Evolutionary conservation across 64 coral and sea anemone species (phyloP).

Genomic region (Stylophora pistillata): DNA sequence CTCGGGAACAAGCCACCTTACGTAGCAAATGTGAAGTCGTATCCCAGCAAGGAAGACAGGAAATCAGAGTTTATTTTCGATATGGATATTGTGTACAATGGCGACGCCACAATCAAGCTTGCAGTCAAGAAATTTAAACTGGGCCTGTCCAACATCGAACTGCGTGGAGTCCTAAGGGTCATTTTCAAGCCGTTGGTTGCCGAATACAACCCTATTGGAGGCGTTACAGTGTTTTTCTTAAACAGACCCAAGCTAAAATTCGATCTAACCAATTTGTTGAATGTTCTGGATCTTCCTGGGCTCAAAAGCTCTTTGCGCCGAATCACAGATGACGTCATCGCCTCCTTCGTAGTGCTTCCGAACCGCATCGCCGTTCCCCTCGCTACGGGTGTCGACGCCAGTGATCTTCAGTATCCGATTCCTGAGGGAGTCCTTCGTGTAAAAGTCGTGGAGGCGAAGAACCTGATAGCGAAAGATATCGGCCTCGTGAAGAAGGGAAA

Average conservation of each 20-base stretch:
- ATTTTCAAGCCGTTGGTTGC: conserved; percentile 91
- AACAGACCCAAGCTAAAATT: conserved; percentile 89
- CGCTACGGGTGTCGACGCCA: conserved; percentile 71
- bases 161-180: conserved; percentile 71
- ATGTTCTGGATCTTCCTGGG: conserved; percentile 91
- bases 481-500: conserved; percentile 64
- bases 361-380: conserved; percentile 88
- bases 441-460: conserved; percentile 76
- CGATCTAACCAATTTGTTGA: conserved; percentile 89
- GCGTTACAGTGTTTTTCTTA: conserved; percentile 86
- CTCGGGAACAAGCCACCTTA: conserved; percentile 75
- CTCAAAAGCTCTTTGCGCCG: conserved; percentile 81
- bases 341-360: conserved; percentile 86
- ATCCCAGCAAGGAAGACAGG: conserved; percentile 45
- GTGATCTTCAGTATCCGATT: conserved; percentile 91
- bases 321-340: conserved; percentile 77
- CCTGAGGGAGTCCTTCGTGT: conserved; percentile 90
- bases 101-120: conserved; percentile 86
- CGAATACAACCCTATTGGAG: conserved; percentile 85
- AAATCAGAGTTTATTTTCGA: conserved; percentile 86
- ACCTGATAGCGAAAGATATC: conserved; percentile 76
- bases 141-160: conserved; percentile 77
- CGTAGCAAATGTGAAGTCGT: conserved; percentile 72
- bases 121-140: conserved; percentile 79
- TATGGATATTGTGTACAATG: conserved; percentile 78